Evolutionary conservation across 2,888 invertebrate species (phyloP).

Genomic region (Drosophila anomalata): DNA sequence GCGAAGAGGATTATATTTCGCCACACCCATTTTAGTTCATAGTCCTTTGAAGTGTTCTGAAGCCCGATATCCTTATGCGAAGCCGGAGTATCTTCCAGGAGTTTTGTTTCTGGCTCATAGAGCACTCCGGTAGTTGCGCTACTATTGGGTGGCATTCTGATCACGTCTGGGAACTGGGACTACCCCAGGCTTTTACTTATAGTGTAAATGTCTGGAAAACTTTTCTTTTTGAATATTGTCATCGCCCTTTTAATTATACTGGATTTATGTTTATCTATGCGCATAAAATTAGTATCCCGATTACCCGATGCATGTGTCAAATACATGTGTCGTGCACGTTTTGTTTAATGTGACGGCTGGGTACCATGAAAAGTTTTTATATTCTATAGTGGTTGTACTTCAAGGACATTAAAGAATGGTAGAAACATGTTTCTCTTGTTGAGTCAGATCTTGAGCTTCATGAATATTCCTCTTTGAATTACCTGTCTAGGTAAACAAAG

Average conservation of each 20-base stretch:
- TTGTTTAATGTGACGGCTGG: no score
- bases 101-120: slow-evolving; percentile 88
- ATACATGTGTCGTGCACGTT: neutral
- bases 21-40: slow-evolving; percentile 89
- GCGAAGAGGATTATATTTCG: slow-evolving; percentile 90
- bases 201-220: neutral
- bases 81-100: slow-evolving; percentile 85
- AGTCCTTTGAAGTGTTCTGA: slow-evolving; percentile 85
- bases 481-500: no score
- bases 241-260: no score
- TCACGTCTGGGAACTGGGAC: slow-evolving; percentile 9
- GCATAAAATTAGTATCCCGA: neutral
- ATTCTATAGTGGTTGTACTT: no score
- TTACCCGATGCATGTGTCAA: neutral
- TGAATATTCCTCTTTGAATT: no score
- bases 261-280: neutral
- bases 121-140: slow-evolving; percentile 85
- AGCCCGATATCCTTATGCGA: slow-evolving; percentile 84
- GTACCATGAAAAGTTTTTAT: no score
- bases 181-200: slow-evolving; percentile 5
- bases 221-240: neutral
- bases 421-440: no score
- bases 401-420: no score
- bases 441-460: no score
- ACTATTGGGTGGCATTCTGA: slow-evolving; percentile 66